These are phyloP conservation scores for Passer montanus DNA, from an alignment of 2,113 vertebrate genomes.

Conservation along the genomic window DNA sequence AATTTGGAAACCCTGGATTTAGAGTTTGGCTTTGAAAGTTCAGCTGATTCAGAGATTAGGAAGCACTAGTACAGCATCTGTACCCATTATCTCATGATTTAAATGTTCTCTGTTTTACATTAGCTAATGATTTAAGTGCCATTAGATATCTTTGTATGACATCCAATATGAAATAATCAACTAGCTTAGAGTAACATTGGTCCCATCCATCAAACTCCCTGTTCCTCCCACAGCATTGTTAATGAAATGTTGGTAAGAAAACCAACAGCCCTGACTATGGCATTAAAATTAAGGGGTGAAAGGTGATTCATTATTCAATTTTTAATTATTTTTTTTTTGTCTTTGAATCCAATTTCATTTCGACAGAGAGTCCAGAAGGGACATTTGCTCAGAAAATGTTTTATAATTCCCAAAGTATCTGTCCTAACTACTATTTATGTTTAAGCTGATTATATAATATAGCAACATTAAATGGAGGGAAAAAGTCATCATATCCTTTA, in stretches of 20 bases:
- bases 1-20: conserved; percentile 9
- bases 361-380: background rate
- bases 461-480: background rate
- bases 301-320: background rate
- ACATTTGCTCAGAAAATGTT: background rate
- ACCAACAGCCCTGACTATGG: background rate
- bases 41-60: conserved; percentile 6
- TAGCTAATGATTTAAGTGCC: conserved; percentile 53
- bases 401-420: background rate
- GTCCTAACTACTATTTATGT: background rate
- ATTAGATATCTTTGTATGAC: conserved; percentile 61
- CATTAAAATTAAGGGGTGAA: conserved; percentile 26
- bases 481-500: background rate
- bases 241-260: conserved; percentile 43
- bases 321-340: background rate
- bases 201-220: conserved; percentile 49
- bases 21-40: conserved; percentile 21
- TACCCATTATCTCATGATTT: conserved; percentile 47
- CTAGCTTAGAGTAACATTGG: conserved; percentile 4
- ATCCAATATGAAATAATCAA: conserved; percentile 63
- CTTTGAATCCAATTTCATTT: background rate
- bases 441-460: background rate
- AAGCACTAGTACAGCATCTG: background rate
- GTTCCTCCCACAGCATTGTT: conserved; percentile 29
- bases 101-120: conserved; percentile 37